Evolutionary conservation across 1,140 invertebrate genomes (phyloP), one percentile per base, ranked within the genome.

Genomic region (Andrena cerasifolii): DNA sequence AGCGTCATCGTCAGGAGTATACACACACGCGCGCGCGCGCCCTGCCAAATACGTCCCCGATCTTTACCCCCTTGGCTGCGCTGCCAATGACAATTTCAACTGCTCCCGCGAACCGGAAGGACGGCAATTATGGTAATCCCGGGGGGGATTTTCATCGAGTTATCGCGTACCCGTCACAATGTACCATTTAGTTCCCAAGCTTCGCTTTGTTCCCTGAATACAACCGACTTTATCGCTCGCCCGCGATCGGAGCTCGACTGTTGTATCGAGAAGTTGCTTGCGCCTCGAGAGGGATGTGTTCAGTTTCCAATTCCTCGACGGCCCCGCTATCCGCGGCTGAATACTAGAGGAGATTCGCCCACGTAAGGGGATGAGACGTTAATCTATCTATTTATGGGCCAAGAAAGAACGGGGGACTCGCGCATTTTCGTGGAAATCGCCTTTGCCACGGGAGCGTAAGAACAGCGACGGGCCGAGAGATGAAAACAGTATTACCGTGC

Each of bases 401-500:
- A n/a, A 33, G 31, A 21, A 54, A 14, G n/a, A n/a, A n/a, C n/a
- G 51, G 18, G 31, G 10, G 16, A 31, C 47, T 65, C 8, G 26
- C 7, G 47, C 45, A 28, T 36, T 73, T 56, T 56, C 28, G n/a
- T 10, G 58, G 5, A 67, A 75, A 75, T 67, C 36, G 51, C 16
- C 61, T 56, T 75, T 67, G 8, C 51, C n/a, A 5, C 16, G 36
- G 21, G 21, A 40, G 36, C 12, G 36, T 28, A 56, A 67, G 51
- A 67, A 56, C 56, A 56, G 28, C 72, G 40, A 3, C 36, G 14
- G 36, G 26, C 36, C 72, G 24, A 33, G 7, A 26, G 49, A 51
- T 53, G 61, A 58, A 43, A 75, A 75, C 53, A 67, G 51, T 31
- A 43, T 75, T 75, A 75, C 28, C 10, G 63, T 26, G 45, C 53